Evolutionary conservation across 1,140 invertebrate species (phyloP).

Genomic region (Coboldia fuscipes): DNA sequence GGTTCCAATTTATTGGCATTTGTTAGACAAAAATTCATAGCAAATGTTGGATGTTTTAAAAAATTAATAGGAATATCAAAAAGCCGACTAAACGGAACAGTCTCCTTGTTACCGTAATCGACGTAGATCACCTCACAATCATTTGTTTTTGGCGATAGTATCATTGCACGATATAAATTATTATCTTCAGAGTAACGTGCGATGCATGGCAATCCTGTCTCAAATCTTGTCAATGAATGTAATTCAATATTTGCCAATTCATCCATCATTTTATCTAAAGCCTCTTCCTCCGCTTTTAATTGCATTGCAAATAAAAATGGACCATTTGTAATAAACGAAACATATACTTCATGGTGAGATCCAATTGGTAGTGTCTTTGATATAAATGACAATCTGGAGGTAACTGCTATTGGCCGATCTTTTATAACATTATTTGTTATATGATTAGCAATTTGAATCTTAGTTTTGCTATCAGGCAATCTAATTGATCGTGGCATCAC

Average conservation of each 20-base stretch:
- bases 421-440: too few relatives aligned
- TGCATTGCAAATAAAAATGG: constrained; percentile 52
- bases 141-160: constrained; percentile 36
- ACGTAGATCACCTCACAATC: constrained; percentile 48
- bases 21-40: constrained; percentile 44
- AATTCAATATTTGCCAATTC: constrained; percentile 37
- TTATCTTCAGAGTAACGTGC: constrained; percentile 39
- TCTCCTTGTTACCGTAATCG: constrained; percentile 54
- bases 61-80: constrained; percentile 47
- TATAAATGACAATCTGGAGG: too few relatives aligned
- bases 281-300: constrained; percentile 28
- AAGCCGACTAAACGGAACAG: constrained; percentile 39
- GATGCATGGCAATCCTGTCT: constrained; percentile 46
- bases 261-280: constrained; percentile 38
- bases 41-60: constrained; percentile 43
- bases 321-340: constrained; percentile 54
- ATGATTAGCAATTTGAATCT: too few relatives aligned
- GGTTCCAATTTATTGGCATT: constrained; percentile 40
- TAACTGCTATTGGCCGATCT: too few relatives aligned
- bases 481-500: too few relatives aligned
- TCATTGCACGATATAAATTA: constrained; percentile 44
- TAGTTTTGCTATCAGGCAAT: too few relatives aligned
- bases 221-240: constrained; percentile 16
- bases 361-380: constrained; percentile 28
- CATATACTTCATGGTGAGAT: constrained; percentile 34